Evolutionary conservation across 2,113 vertebrate species (phyloP), one percentile per base, ranked within the genome.

Genomic region (Fulmarus glacialis): DNA sequence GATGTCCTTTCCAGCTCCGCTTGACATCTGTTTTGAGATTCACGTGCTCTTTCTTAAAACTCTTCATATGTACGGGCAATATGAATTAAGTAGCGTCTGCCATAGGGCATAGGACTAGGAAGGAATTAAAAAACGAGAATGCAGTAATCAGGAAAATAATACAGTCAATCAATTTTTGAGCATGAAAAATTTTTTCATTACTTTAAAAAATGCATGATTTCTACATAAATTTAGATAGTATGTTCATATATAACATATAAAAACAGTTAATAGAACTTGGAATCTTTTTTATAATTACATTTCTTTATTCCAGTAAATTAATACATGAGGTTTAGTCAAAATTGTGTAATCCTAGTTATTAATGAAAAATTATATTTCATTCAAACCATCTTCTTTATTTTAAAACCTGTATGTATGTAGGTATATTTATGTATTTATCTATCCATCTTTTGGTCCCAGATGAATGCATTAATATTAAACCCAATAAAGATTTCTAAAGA

Each of bases 11-110:
- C 19, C 40, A 64, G 56, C 55, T 38, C 58, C 70, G 73, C 45
- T 48, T 80, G 71, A n/a, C 58, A 34, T 34, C 34, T n/a, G 27
- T 42, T 74, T 52, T 40, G 45, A 63, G 74, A 72, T 26, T 27
- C 5, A 1, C 3, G 8, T 12, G 13, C 13, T 34, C 38, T 23
- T 74, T 47, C 45, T 40, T 53, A 43, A 45, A 80, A 45, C 18
- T 26, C 56, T 34, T 24, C 6, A 0, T 32, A 26, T 2, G 2
- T 36, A 22, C 20, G 23, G 34, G 38, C 16, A 22, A 4, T 18
- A 12, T 22, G 15, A 55, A 30, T 55, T 80, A 22, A 26, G 21
- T 24, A 29, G 43, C 6, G 52, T 62, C 34, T 2, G 11, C 29
- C 8, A 1, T 59, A 62, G 58, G 21, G 27, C 12, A 1, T 45